Conservation (phyloP, 2,888 invertebrate species). For the Cataglyphis rosenhaueri region DNA sequence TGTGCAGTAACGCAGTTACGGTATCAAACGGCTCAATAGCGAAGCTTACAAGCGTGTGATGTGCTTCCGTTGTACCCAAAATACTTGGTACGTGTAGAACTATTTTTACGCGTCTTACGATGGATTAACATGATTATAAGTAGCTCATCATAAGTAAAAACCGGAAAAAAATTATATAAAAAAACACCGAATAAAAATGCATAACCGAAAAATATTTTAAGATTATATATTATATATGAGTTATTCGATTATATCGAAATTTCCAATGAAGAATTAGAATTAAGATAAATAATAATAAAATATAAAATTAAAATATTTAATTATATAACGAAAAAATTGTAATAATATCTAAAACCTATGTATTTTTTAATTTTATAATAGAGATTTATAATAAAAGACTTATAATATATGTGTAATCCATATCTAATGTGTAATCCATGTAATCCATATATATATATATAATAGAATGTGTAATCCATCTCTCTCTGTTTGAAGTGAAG, state of each 20-base stretch:
- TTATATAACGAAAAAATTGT: background rate
- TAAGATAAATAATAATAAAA: background rate
- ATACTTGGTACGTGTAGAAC: background rate
- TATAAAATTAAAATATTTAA: background rate
- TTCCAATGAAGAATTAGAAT: background rate
- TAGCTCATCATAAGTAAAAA: background rate
- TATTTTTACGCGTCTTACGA: background rate
- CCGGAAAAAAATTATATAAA: background rate
- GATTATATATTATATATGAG: background rate
- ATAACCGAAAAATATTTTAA: background rate
- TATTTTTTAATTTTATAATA: background rate
- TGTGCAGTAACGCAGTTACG: conserved; percentile 25
- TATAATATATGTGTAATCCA: too few species aligned
- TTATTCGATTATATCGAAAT: background rate
- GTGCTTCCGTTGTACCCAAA: background rate
- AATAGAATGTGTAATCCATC: too few species aligned
- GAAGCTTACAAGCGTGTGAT: conserved; percentile 19
- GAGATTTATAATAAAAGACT: background rate
- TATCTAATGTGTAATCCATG: too few species aligned
- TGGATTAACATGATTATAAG: background rate
- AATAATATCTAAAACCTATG: background rate
- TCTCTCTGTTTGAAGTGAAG: background rate
- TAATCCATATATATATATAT: too few species aligned
- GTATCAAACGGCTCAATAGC: conserved; percentile 34
- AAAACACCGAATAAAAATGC: too few species aligned